Conservation (phyloP, 2,888 invertebrate genomes). For the Lasioglossum oenotherae region DNA sequence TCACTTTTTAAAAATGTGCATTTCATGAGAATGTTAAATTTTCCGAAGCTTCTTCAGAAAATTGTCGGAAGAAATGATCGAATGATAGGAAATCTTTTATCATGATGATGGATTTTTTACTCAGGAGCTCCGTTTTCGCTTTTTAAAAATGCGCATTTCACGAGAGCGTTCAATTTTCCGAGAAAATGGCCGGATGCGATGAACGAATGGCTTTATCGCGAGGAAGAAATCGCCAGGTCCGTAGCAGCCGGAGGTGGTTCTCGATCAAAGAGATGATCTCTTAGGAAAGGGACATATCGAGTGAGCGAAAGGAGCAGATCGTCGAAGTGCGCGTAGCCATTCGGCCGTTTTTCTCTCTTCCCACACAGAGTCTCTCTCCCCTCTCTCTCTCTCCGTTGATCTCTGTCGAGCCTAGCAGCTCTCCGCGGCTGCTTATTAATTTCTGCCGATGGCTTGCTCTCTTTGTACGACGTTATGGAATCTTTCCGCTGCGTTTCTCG, state of each 20-base stretch:
- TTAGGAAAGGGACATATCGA: constrained; percentile 4
- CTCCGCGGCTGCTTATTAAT: constrained; percentile 68
- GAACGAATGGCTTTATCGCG: neutral
- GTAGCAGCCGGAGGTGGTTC: neutral
- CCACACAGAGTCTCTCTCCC: constrained; percentile 8
- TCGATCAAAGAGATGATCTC: neutral
- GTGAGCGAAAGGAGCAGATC: constrained; percentile 15
- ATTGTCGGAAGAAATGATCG: too few relatives aligned
- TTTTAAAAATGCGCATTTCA: neutral
- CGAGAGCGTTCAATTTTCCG: too few relatives aligned
- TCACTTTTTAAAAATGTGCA: too few relatives aligned
- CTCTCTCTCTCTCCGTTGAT: constrained; percentile 21
- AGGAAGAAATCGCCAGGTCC: neutral
- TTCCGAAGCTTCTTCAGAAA: too few relatives aligned
- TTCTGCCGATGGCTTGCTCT: constrained; percentile 68
- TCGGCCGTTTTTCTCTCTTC: constrained; percentile 31
- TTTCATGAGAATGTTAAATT: too few relatives aligned
- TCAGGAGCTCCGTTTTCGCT: too few relatives aligned
- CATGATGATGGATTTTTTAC: too few relatives aligned
- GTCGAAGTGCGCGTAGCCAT: constrained; percentile 16
- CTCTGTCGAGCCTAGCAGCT: constrained; percentile 35
- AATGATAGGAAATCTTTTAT: too few relatives aligned
- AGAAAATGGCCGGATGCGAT: neutral
- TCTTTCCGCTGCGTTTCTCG: constrained; percentile 71
- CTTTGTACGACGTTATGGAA: constrained; percentile 69